Evolutionary conservation across 2,888 invertebrate genomes (phyloP), one percentile per base, ranked within the genome.

Genomic region (Crocallis elinguaria): DNA sequence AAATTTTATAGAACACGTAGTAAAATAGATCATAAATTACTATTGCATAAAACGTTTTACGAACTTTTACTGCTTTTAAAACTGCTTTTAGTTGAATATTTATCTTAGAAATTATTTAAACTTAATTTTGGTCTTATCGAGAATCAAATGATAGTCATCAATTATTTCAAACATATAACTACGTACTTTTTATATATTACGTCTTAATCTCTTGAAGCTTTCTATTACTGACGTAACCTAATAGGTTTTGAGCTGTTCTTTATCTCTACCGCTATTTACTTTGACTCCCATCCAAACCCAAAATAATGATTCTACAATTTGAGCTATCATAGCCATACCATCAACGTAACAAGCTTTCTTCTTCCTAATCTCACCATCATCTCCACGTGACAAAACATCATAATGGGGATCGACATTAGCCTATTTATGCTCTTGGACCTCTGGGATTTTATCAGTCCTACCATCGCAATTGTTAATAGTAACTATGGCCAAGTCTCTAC

Each of bases 351-450:
- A 55, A 64, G 62, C 67, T 57, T 67, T 60, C 58, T 41, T 73
- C 71, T 37, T 58, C 43, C 38, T 73, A 68, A 67, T 73, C 70
- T 64, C 46, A 64, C 57, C 75, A 82, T 83, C 86, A 78, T 75
- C 73, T 68, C 73, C 77, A 87, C 88, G 88, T 88, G 85, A 88
- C 86, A 84, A 78, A 80, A 74, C 82, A 80, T 71, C 69, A 71
- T 88, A 88, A 88, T 86, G 80, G 76, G 76, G 71, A 74, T 77
- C 76, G 78, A 81, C 85, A 86, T 88, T 88, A 88, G 80, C 84
- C 88, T 82, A 86, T 88, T 84, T 77, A 74, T 72, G 69, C 71
- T 73, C 68, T 67, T 67, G 63, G 60, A 57, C 53, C 45, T 42
- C 41, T 54, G 6, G 57, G 54, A 65, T 65, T 74, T 84, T 88